Base-by-base conservation (phyloP, 2,797 vertebrate species). In the Pantherophis vulpinus region DNA sequence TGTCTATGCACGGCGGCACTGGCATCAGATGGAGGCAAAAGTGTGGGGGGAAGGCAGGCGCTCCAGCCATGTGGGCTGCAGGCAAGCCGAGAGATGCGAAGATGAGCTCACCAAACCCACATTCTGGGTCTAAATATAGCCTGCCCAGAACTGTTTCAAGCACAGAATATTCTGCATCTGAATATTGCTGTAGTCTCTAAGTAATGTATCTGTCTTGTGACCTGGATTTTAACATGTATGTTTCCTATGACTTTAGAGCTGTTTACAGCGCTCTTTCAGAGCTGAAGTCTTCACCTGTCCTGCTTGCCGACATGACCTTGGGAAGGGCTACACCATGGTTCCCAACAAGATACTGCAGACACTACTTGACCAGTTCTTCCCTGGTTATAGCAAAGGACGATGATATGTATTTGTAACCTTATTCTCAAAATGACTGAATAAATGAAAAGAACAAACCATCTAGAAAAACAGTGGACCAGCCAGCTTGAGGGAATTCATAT, bases 341-440 rank as follows among this genome's bases (percentile, higher is more conserved):
- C 98, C 98, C 95, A 99, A 99, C 97, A 98, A 98, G 97, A 98
- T 97, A 93, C 98, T 99, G 56, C 99, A 99, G 98, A 97, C 98
- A 94, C 98, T 99, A 91, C 99, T 99, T 91, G 99, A 99, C 97
- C 99, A 99, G 98, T 99, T 99, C 98, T 99, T 99, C 96, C 99
- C 99, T 55, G 99, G 99, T 96, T 99, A 99, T 97, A 99, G 98
- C 98, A 99, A 99, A 97, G 99, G 99, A 95, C 99, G 99, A 98
- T 99, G 99, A 99, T 98, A 96, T 54, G 61, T 93, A 93, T 93
- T 96, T 92, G 87, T 93, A 91, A 94, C 0, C 1, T 94, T 92
- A 93, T 96, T 94, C 94, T 96, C 94, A 91, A 94, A 95, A 92
- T 96, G 97, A 97, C 96, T 97, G 96, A 83, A 94, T 94, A 96